Base-by-base conservation (phyloP, 2,113 vertebrate genomes). In the Empidonax traillii region DNA sequence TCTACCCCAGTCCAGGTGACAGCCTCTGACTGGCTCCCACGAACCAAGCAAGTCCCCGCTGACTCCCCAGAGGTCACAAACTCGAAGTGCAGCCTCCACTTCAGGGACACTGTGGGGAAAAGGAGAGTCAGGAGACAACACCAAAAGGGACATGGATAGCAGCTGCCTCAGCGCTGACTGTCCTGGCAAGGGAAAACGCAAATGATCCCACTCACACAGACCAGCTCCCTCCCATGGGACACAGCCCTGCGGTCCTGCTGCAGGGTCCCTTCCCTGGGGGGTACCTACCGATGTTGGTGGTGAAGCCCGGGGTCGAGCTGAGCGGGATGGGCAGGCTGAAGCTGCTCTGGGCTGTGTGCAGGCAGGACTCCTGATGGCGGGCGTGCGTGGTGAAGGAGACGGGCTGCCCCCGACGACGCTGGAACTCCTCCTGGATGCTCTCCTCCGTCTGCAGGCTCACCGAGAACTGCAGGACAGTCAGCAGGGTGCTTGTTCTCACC, bases 371-470 rank as follows among this genome's bases (percentile, higher is more conserved):
- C 87, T 99, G 97, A 96, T 99, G 99, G 9, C 99, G 98, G 3
- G 99, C 99, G 0, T 99, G 99, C 10, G 98, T 98, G 1, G 98
- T 98, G 87, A 99, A 98, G 46, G 98, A 99, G 55, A 98, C 71
- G 0, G 98, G 96, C 92, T 99, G 98, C 10, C 98, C 98, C 0
- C 98, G 97, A 17, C 98, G 98, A 20, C 98, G 98, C 97, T 99
- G 99, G 96, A 99, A 99, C 87, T 98, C 98, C 89, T 98, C 97
- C 95, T 99, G 98, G 80, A 99, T 98, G 85, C 98, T 98, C 93
- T 99, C 99, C 93, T 99, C 99, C 0, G 98, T 99, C 98, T 99
- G 99, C 44, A 99, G 98, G 94, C 98, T 99, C 90, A 99, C 99
- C 0, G 99, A 99, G 96, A 99, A 99, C 99, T 99, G 96, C 56